Conservation (phyloP, 1,140 invertebrate genomes). For the Eriosoma lanigerum region DNA sequence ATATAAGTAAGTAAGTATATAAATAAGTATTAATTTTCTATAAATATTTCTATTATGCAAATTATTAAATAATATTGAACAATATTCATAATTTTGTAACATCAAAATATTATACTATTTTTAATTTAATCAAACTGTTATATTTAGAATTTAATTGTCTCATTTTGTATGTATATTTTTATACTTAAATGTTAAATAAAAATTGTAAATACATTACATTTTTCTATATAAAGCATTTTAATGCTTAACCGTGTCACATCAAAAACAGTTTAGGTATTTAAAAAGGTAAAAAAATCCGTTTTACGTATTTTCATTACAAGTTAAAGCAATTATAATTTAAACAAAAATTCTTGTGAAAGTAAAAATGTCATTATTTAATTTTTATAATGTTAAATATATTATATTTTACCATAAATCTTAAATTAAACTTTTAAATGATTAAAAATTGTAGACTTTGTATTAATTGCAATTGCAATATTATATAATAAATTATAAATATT, state of each 20-base stretch:
- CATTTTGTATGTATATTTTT: no score
- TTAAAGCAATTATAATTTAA: background rate
- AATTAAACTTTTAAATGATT: background rate
- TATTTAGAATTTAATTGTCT: no score
- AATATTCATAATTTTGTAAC: no score
- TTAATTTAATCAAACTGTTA: no score
- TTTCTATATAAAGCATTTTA: background rate
- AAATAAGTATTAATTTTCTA: no score
- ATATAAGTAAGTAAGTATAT: no score
- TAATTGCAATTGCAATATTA: no score
- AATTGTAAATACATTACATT: background rate
- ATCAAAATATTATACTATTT: no score
- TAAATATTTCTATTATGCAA: no score
- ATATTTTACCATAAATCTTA: background rate
- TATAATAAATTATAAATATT: no score
- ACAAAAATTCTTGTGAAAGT: background rate
- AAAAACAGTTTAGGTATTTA: constrained; percentile 4
- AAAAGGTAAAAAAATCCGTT: background rate
- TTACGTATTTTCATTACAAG: background rate
- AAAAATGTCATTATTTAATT: background rate
- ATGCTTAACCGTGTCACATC: background rate
- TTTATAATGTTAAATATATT: background rate
- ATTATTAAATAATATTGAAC: no score
- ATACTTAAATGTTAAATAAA: no score
- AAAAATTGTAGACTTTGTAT: background rate